A percentile compares a stretch with the other conserved stretches of the same genome.
phyloP scores from a whole-genome alignment of 2,113 vertebrate species.

The Otocyon megalotis region DNA sequence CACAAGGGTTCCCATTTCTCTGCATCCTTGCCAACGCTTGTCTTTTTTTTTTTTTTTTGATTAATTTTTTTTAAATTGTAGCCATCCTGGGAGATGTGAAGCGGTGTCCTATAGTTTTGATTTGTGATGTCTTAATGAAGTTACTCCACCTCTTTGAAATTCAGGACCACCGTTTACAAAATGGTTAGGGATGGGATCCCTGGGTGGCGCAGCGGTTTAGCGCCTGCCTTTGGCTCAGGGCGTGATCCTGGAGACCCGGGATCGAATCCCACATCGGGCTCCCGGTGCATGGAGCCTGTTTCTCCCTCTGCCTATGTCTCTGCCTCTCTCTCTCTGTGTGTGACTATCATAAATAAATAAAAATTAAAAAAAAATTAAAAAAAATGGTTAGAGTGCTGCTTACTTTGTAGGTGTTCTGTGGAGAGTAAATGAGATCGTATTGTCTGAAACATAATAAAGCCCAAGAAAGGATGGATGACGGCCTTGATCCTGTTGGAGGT shows the following conservation, averaged over 20 bases:
- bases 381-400: not conserved
- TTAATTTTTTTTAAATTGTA: not conserved
- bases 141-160: not conserved
- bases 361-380: no score
- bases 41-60: not conserved
- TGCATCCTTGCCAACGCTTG: not conserved
- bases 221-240: no score
- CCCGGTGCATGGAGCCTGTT: no score
- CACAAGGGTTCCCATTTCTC: not conserved
- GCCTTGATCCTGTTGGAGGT: not conserved
- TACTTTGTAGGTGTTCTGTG: not conserved
- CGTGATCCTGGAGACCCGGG: no score
- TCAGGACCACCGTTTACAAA: conserved; percentile 2
- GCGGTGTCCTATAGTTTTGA: not conserved
- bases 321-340: no score
- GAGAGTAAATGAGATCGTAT: not conserved
- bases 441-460: not conserved
- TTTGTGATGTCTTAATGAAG: conserved; percentile 1
- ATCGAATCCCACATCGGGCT: no score
- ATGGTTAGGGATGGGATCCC: no score
- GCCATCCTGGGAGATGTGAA: not conserved
- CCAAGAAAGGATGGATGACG: not conserved
- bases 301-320: no score
- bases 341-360: no score
- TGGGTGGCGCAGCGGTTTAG: no score